A percentile compares a stretch with the other conserved stretches of the same genome.
phyloP scores from a whole-genome alignment of 2,888 invertebrate species.

The Drosophila cyrtoloma region DNA sequence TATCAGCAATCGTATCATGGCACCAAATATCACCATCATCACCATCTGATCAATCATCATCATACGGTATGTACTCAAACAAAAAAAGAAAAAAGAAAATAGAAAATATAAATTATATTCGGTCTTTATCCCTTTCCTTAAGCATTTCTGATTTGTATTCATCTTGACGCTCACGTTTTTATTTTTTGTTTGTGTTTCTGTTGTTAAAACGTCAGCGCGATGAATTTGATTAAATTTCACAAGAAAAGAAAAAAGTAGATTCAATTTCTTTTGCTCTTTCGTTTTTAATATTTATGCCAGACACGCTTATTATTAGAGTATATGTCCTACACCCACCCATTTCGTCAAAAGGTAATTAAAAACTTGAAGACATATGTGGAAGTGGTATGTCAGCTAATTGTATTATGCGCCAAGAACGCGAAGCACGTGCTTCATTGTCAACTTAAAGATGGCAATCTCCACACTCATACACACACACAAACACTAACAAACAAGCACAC shows the following conservation, averaged over 20 bases:
- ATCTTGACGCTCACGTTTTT: conserved; percentile 26
- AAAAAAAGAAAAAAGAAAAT: background rate
- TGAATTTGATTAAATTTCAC: conserved; percentile 55
- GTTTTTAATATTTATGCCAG: conserved; percentile 31
- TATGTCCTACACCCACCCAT: conserved; percentile 6
- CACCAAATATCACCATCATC: conserved; percentile 93
- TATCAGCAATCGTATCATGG: conserved; percentile 91
- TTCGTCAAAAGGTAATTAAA: conserved; percentile 62
- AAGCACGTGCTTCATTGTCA: conserved; percentile 17
- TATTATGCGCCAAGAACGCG: conserved; percentile 19
- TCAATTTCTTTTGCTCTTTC: conserved; percentile 34
- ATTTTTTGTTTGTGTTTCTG: conserved; percentile 13
- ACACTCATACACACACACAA: background rate
- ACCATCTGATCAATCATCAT: conserved; percentile 92
- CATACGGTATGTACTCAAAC: conserved; percentile 86
- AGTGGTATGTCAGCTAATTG: conserved; percentile 54
- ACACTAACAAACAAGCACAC: background rate
- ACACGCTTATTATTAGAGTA: conserved; percentile 34
- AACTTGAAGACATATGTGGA: conserved; percentile 26
- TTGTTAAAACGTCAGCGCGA: conserved; percentile 33
- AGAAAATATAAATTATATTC: background rate
- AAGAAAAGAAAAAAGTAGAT: conserved; percentile 3
- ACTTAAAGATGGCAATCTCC: conserved; percentile 26
- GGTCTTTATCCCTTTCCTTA: conserved; percentile 1
- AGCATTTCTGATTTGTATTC: conserved; percentile 21